These are phyloP conservation scores for Neodiprion fabricii DNA, from an alignment of 1,140 invertebrate species.

Conservation along the genomic window DNA sequence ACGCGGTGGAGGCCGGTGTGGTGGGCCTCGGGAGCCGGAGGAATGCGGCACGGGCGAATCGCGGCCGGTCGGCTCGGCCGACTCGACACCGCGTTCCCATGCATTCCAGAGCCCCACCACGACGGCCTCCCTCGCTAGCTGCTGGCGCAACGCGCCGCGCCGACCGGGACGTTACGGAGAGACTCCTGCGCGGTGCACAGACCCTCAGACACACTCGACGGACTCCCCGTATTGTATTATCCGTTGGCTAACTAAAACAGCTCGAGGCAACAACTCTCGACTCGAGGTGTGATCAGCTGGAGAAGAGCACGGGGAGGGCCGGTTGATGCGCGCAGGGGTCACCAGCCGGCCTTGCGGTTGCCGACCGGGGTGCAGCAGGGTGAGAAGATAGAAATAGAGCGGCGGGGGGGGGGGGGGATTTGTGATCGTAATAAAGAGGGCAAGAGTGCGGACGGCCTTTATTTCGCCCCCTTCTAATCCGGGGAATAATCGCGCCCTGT, in stretches of 20 bases:
- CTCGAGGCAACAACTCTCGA: neutral
- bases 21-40: constrained; percentile 54
- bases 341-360: neutral
- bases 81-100: constrained; percentile 56
- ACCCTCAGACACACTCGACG: neutral
- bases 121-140: constrained; percentile 16
- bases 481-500: no score
- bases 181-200: neutral
- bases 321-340: neutral
- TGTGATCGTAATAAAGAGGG: no score
- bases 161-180: neutral
- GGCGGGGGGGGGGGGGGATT: no score
- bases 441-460: no score
- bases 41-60: constrained; percentile 62
- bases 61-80: constrained; percentile 58
- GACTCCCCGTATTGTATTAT: constrained; percentile 9
- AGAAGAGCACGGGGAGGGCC: neutral
- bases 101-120: constrained; percentile 57
- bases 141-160: constrained; percentile 17
- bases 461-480: no score
- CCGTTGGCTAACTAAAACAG: constrained; percentile 12
- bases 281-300: neutral
- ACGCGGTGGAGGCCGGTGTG: constrained; percentile 39
- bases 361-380: no score
- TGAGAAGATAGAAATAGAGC: no score